A percentile compares a stretch with the other conserved stretches of the same genome.
phyloP scores from a whole-genome alignment of 2,113 vertebrate species.

The Varanus komodoensis region DNA sequence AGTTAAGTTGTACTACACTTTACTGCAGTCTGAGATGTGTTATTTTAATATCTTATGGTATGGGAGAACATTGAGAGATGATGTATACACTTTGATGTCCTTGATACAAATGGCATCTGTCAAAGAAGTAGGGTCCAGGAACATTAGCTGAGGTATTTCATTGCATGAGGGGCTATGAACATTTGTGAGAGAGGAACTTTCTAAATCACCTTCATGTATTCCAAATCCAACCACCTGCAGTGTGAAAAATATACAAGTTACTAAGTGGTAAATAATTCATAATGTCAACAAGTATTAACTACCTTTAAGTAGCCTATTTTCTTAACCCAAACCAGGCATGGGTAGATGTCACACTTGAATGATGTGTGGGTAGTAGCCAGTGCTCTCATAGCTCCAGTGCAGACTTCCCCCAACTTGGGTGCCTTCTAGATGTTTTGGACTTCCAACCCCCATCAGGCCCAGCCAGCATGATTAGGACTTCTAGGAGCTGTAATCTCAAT shows the following conservation, averaged over 20 bases:
- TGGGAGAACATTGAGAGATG: constrained; percentile 88
- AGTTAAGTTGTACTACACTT: constrained; percentile 57
- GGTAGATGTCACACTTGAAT: neutral
- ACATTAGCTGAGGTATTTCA: constrained; percentile 86
- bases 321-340: neutral
- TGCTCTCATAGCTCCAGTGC: too few species aligned
- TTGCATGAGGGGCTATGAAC: constrained; percentile 75
- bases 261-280: too few species aligned
- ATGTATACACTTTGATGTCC: constrained; percentile 91
- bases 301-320: neutral
- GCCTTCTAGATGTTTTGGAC: too few species aligned
- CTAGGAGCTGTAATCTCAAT: too few species aligned
- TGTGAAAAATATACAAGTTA: neutral
- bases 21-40: constrained; percentile 50
- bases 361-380: too few species aligned
- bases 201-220: constrained; percentile 81
- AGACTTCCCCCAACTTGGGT: too few species aligned
- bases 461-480: too few species aligned
- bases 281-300: neutral
- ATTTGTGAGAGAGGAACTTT: constrained; percentile 57
- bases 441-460: too few species aligned
- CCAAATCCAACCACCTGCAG: constrained; percentile 93
- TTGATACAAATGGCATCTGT: constrained; percentile 79
- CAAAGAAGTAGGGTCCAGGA: constrained; percentile 80
- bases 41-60: constrained; percentile 95